A percentile compares a stretch with the other conserved stretches of the same genome.
These are phyloP conservation scores for Planococcus citri DNA, from an alignment of 1,140 invertebrate species.

Conservation along the genomic window DNA sequence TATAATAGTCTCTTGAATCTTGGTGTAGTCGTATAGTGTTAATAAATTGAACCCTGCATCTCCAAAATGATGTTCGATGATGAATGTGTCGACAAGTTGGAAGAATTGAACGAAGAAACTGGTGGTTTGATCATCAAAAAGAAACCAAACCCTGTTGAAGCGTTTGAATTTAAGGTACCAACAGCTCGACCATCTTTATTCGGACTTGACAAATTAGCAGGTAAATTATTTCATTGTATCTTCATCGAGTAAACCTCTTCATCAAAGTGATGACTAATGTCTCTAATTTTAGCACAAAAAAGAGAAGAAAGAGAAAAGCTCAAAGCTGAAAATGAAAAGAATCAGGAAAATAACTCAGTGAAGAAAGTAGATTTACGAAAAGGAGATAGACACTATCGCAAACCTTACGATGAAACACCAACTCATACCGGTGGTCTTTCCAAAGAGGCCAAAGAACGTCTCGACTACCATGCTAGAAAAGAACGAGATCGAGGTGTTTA, in stretches of 20 bases:
- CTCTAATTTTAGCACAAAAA: conserved; percentile 41
- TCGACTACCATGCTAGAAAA: conserved; percentile 45
- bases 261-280: neutral
- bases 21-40: too few species aligned
- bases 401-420: conserved; percentile 73
- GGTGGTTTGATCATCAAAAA: conserved; percentile 79
- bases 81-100: conserved; percentile 59
- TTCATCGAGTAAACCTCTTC: neutral
- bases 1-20: too few species aligned
- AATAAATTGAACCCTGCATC: too few species aligned
- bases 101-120: conserved; percentile 55
- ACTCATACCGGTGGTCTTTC: conserved; percentile 84
- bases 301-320: conserved; percentile 42
- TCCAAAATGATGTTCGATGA: conserved; percentile 30
- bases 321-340: conserved; percentile 34
- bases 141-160: conserved; percentile 43
- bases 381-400: conserved; percentile 53
- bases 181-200: conserved; percentile 55
- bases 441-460: conserved; percentile 55
- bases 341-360: neutral
- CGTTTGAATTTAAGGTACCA: conserved; percentile 53
- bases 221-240: conserved; percentile 26
- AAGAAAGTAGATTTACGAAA: conserved; percentile 29
- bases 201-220: conserved; percentile 77
- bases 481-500: conserved; percentile 42